These are phyloP conservation scores for Corythaeola cristata DNA, from an alignment of 2,113 vertebrate species.

Conservation along the genomic window DNA sequence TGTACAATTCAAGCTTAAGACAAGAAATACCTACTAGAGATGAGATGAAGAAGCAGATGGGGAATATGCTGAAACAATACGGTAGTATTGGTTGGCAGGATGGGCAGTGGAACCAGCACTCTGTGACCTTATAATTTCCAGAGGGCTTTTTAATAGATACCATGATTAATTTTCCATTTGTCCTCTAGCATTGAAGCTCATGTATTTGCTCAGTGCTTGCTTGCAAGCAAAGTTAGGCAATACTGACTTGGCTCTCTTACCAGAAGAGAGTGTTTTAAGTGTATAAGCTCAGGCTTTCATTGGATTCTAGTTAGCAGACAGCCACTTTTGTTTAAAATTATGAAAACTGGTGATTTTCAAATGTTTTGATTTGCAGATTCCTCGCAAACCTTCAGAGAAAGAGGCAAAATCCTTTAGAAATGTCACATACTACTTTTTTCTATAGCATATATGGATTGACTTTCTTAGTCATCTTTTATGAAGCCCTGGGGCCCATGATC, in stretches of 20 bases:
- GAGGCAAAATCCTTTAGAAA: not conserved
- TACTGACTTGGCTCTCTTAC: not conserved
- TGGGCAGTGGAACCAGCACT: not conserved
- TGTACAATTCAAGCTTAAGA: not conserved
- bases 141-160: not conserved
- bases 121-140: not conserved
- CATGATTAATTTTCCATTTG: conserved; percentile 18
- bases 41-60: not conserved
- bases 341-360: not conserved
- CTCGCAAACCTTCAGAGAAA: not conserved
- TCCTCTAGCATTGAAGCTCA: not conserved
- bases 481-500: not conserved
- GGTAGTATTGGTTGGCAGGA: not conserved
- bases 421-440: not conserved
- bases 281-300: not conserved
- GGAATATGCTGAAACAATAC: not conserved
- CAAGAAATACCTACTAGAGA: not conserved
- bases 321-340: not conserved
- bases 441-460: not conserved
- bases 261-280: not conserved
- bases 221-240: not conserved
- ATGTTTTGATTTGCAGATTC: not conserved
- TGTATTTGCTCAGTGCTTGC: not conserved
- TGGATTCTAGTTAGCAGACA: not conserved
- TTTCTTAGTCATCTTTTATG: not conserved